phyloP scores from a whole-genome alignment of 2,888 invertebrate species.

The Drosophila birchii region DNA sequence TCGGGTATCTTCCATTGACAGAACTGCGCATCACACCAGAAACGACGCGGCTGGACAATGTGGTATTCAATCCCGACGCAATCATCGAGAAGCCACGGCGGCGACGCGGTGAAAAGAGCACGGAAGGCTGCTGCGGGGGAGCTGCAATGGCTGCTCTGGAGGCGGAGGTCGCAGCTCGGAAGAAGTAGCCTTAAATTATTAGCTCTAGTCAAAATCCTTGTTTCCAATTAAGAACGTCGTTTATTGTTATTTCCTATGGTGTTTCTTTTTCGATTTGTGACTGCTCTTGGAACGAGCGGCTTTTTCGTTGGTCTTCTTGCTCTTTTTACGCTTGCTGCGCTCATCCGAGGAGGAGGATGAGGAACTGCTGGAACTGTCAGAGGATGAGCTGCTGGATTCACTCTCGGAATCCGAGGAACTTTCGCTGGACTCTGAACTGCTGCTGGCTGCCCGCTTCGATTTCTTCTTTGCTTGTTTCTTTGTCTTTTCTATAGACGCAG shows the following conservation, averaged over 20 bases:
- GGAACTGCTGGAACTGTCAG: slow-evolving; percentile 56
- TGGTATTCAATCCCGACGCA: slow-evolving; percentile 87
- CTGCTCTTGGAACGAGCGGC: slow-evolving; percentile 56
- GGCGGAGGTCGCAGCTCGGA: slow-evolving; percentile 46
- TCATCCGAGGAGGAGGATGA: slow-evolving; percentile 70
- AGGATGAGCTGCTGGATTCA: slow-evolving; percentile 41
- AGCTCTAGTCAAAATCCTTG: slow-evolving; percentile 46
- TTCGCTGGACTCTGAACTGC: slow-evolving; percentile 52
- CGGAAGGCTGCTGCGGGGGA: slow-evolving; percentile 62
- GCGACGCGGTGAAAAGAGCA: slow-evolving; percentile 38
- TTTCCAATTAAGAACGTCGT: slow-evolving; percentile 18
- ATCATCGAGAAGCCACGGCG: slow-evolving; percentile 82
- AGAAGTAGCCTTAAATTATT: slow-evolving; percentile 55
- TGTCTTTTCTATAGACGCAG: slow-evolving; percentile 21
- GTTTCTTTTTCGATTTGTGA: slow-evolving; percentile 65
- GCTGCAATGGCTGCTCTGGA: slow-evolving; percentile 67
- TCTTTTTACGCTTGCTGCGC: slow-evolving; percentile 66
- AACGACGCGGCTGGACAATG: slow-evolving; percentile 86
- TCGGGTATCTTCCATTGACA: slow-evolving; percentile 31
- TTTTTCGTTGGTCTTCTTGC: slow-evolving; percentile 62
- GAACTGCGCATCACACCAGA: slow-evolving; percentile 82
- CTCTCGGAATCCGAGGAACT: slow-evolving; percentile 47
- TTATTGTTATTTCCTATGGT: slow-evolving; percentile 60
- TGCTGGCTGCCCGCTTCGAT: slow-evolving; percentile 49
- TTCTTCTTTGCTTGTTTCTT: slow-evolving; percentile 60